Evolutionary conservation across 1,140 invertebrate genomes (phyloP), one percentile per base, ranked within the genome.

Genomic region (Chrysopa pallens): DNA sequence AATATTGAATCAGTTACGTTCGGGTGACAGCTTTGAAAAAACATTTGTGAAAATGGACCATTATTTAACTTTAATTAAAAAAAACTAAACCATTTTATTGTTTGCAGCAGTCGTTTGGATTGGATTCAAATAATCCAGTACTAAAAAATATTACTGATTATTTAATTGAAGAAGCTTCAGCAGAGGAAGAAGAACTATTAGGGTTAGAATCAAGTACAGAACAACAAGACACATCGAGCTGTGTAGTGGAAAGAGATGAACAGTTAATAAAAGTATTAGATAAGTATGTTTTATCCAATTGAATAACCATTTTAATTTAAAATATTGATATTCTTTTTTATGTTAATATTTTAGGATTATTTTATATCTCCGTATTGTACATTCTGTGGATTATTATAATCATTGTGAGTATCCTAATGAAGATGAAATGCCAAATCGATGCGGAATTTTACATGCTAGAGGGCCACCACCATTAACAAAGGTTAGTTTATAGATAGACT

Each of bases 401-500:
- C 89, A 94, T 52, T 92, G 87, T 53, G 94, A 99, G 55, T 99
- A 99, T 69, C 90, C 93, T 0, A 95, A 96, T 57, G 96, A 99
- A 66, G 95, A 99, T 63, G 93, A 96, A 58, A 99, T 99, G 95
- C 96, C 96, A 1, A 97, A 98, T 61, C 72, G 93, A 27, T 96
- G 94, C 65, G 94, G 94, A 11, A 95, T 98, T 46, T 90, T 99
- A 70, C 95, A 98, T 60, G 91, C 91, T 1, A 70, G 96, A 39
- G 92, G 90, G 40, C 76, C 80, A 13, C 73, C 86, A 4, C 86
- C 91, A 1, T 70, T 74, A 5, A 74, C 74, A 5, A 60, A 60
- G 45, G 55, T 57, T 42, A 46, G 39, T 44, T 23, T 23, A n/a
- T n/a, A n/a, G n/a, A n/a, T n/a, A n/a, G n/a, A n/a, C n/a, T n/a